Evolutionary conservation across 1,140 invertebrate genomes (phyloP), one percentile per base, ranked within the genome.

Genomic region (Galleria mellonella): DNA sequence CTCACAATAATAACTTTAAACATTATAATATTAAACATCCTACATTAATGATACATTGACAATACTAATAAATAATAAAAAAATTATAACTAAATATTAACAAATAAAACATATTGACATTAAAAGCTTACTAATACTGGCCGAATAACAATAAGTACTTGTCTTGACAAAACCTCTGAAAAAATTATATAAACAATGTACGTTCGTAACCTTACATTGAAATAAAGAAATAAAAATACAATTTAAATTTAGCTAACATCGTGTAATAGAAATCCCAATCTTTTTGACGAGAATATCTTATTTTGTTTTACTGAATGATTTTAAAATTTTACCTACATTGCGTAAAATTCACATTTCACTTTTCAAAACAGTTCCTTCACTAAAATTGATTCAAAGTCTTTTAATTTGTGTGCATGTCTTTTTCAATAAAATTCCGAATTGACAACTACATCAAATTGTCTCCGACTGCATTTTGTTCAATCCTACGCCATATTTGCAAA

Each of bases 401-500:
- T 65, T 66, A 76, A 52, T 35, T 57, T 68, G 69, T 40, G 49
- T 55, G 53, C 66, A 74, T 83, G 61, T 73, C 64, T 75, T 69
- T 65, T 61, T 67, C 17, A 67, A 48, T 61, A 65, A 77, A 70
- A 68, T 67, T 74, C 62, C 56, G 61, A 77, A 72, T 71, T 76
- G 72, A 74, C 72, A 83, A 71, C 51, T 76, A 45, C 54, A 77
- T 51, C 69, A 74, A 73, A 72, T 73, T 61, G 65, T 66, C 65
- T 72, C 60, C 62, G 61, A 77, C 78, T 78, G 77, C 74, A 77
- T 79, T 72, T 77, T 71, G 73, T 75, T 68, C 63, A 64, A 66
- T 67, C 67, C 62, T 78, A 70, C 77, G 77, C 77, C 77, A 82
- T 82, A 75, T 82, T 82, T 78, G 72, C 71, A 66, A 70, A 69